Evolutionary conservation across 2,797 vertebrate species (phyloP).

Genomic region (Thalassophryne amazonica): DNA sequence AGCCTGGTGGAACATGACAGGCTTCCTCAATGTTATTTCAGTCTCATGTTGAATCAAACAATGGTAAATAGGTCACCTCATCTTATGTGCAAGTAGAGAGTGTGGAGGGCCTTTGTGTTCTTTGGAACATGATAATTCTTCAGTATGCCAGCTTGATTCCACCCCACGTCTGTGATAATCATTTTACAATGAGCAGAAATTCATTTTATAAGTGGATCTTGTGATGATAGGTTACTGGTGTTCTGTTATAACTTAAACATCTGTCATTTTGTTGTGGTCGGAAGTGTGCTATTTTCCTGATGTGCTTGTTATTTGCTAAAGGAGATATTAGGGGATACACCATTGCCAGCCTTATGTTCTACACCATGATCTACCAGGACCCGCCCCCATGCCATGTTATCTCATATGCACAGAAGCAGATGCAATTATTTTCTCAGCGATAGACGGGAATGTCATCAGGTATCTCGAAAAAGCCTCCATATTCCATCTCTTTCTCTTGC

Average conservation of each 20-base stretch:
- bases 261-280: not conserved
- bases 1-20: not conserved
- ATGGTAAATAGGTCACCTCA: not conserved
- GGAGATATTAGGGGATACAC: constrained; percentile 2
- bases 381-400: constrained; percentile 5
- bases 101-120: not conserved
- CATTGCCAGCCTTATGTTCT: not conserved
- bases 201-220: constrained; percentile 1
- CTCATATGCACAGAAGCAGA: constrained; percentile 35
- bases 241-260: not conserved
- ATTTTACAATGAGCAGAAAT: constrained; percentile 7
- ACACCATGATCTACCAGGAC: not conserved
- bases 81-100: not conserved
- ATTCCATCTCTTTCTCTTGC: constrained; percentile 41
- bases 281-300: constrained; percentile 4
- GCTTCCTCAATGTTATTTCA: not conserved
- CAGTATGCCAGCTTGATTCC: not conserved
- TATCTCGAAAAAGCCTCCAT: constrained; percentile 31
- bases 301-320: not conserved
- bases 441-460: constrained; percentile 57
- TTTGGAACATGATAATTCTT: not conserved
- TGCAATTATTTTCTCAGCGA: constrained; percentile 45
- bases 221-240: not conserved
- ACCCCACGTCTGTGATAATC: constrained; percentile 1
- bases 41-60: not conserved